Evolutionary conservation across 2,797 vertebrate genomes (phyloP).

Genomic region (Acanthurus leucopareius): DNA sequence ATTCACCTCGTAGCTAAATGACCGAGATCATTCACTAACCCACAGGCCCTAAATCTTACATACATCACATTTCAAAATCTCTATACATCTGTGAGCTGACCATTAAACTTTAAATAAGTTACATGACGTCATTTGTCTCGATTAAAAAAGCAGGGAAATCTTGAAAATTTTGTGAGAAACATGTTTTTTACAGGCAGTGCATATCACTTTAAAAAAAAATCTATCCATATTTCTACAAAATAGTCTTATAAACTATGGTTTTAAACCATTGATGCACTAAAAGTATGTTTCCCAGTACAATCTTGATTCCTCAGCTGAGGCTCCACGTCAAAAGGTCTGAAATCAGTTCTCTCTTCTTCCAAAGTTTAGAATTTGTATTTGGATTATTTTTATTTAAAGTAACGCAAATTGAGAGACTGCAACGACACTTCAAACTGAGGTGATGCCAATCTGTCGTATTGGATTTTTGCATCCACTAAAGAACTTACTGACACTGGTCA

Average conservation of each 20-base stretch:
- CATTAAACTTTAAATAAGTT: too few relatives aligned
- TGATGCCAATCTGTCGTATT: too few relatives aligned
- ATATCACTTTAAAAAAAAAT: background rate
- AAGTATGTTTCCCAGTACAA: background rate
- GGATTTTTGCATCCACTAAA: background rate
- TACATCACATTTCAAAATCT: background rate
- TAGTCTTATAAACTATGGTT: too few relatives aligned
- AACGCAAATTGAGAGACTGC: too few relatives aligned
- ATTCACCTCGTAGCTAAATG: constrained; percentile 4
- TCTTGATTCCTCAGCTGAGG: background rate
- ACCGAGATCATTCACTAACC: background rate
- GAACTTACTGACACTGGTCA: background rate
- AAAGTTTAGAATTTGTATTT: too few relatives aligned
- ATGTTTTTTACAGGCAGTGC: background rate
- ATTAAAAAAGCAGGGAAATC: background rate
- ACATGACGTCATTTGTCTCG: background rate
- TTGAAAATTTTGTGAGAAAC: background rate
- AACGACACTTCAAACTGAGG: too few relatives aligned
- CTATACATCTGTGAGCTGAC: background rate
- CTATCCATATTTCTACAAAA: too few relatives aligned
- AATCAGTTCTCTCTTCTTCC: too few relatives aligned
- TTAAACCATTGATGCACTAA: too few relatives aligned
- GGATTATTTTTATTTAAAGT: too few relatives aligned
- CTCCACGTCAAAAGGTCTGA: background rate
- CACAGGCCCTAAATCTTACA: background rate